A percentile compares a stretch with the other conserved stretches of the same genome.
These are phyloP conservation scores for Cantharis rufa DNA, from an alignment of 2,888 invertebrate genomes.

Conservation along the genomic window DNA sequence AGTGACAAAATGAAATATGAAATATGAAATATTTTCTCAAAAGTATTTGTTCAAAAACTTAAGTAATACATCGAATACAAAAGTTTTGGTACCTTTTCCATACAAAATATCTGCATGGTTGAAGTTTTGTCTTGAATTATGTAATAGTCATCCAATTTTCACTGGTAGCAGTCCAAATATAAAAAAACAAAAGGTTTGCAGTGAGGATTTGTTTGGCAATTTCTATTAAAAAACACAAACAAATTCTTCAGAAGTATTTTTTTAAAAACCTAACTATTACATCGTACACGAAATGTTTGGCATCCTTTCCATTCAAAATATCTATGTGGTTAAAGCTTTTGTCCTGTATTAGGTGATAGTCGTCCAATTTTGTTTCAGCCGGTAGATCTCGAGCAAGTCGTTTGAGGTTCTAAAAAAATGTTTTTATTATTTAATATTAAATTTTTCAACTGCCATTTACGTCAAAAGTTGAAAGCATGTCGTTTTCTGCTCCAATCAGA, in stretches of 20 bases:
- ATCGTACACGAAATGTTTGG: constrained; percentile 45
- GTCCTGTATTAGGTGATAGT: constrained; percentile 25
- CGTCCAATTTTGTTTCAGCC: constrained; percentile 32
- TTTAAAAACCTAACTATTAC: constrained; percentile 43
- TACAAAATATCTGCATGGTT: constrained; percentile 53
- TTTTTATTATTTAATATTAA: background rate
- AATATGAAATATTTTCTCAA: background rate
- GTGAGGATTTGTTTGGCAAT: no score
- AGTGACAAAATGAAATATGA: no score
- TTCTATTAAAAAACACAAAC: background rate
- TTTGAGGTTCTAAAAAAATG: constrained; percentile 48
- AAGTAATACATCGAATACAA: constrained; percentile 45
- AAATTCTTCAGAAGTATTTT: background rate
- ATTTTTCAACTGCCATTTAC: constrained; percentile 48
- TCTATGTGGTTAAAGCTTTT: constrained; percentile 53
- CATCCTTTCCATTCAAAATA: constrained; percentile 50
- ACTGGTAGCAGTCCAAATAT: no score
- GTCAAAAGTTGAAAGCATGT: constrained; percentile 62
- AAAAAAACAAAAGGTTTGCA: no score
- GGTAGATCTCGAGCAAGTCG: constrained; percentile 48
- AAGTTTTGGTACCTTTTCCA: constrained; percentile 46
- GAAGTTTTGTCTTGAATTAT: constrained; percentile 41
- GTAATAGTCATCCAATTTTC: constrained; percentile 31
- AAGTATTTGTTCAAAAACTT: constrained; percentile 38
- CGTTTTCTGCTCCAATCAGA: constrained; percentile 66